Conservation (phyloP, 2,888 invertebrate species). For the Sphaerophoria taeniata region DNA sequence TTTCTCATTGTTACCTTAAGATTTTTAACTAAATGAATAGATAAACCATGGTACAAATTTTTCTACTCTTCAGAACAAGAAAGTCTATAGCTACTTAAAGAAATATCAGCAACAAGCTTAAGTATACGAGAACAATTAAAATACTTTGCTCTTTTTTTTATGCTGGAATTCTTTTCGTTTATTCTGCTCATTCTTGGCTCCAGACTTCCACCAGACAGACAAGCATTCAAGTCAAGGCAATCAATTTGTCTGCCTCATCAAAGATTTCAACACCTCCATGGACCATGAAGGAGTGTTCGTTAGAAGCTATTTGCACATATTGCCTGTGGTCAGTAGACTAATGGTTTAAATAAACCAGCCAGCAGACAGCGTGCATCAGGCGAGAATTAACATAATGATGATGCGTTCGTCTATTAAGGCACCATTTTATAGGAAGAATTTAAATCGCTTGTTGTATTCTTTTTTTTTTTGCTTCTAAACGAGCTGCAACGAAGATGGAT, state of each 20-base stretch:
- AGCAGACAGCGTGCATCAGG: constrained; percentile 16
- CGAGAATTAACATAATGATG: background rate
- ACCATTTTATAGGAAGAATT: constrained; percentile 13
- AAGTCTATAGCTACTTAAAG: too few relatives aligned
- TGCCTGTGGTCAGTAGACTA: constrained; percentile 25
- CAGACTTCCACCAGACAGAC: constrained; percentile 67
- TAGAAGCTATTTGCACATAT: constrained; percentile 21
- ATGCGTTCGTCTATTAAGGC: constrained; percentile 27
- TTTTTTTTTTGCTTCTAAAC: background rate
- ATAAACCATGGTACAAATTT: too few relatives aligned
- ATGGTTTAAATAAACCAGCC: background rate
- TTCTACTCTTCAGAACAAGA: too few relatives aligned
- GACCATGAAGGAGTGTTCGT: constrained; percentile 36
- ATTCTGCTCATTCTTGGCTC: constrained; percentile 38
- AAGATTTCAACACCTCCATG: constrained; percentile 67
- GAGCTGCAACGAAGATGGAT: constrained; percentile 16
- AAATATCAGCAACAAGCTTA: background rate
- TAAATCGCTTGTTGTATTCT: constrained; percentile 6
- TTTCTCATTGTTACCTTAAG: too few relatives aligned
- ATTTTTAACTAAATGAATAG: too few relatives aligned
- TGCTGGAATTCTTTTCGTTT: constrained; percentile 1
- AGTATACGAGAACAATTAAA: constrained; percentile 35
- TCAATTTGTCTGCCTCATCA: constrained; percentile 65
- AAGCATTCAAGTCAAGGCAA: constrained; percentile 43
- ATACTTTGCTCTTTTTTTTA: constrained; percentile 43